Evolutionary conservation across 2,113 vertebrate species (phyloP), one percentile per base, ranked within the genome.

Genomic region (Otus sunia): DNA sequence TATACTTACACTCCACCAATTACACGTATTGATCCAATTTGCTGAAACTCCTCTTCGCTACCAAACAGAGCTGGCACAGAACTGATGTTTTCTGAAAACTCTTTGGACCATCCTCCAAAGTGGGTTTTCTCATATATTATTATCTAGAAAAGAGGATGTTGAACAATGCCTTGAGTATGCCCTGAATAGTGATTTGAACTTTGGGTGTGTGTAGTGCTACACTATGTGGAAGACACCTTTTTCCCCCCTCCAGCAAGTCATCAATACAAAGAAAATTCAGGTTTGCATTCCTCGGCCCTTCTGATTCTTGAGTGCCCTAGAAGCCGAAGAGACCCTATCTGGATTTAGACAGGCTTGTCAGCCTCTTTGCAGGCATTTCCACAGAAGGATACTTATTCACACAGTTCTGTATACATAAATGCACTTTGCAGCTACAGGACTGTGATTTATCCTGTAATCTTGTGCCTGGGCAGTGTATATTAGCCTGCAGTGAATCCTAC

Each of bases 1-100:
- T 32, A 72, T 32, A 99, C 99, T 99, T 96, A 99, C 99, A 99
- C 96, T 98, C 99, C 99, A 87, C 98, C 98, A 60, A 98, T 79
- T 30, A 99, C 98, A 90, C 97, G 97, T 11, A 99, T 91, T 36
- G 99, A 99, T 89, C 98, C 98, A 66, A 98, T 96, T 87, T 94
- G 97, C 52, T 62, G 63, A 67, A 97, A 97, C 47, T 97, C 96
- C 26, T 91, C 95, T 36, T 96, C 74, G 41, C 59, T 52, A 67
- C 67, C 94, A 81, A 98, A 95, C 68, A 98, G 85, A 39, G 90
- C 94, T 94, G 95, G 94, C 59, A 99, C 90, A 92, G 96, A 97
- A 89, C 95, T 85, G 72, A 96, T 84, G 76, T 99, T 98, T 93
- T 98, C 98, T 90, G 97, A 98, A 85, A 99, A 94, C 75, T 98